Base-by-base conservation (phyloP, 2,888 invertebrate species). In the Nowickia ferox region DNA sequence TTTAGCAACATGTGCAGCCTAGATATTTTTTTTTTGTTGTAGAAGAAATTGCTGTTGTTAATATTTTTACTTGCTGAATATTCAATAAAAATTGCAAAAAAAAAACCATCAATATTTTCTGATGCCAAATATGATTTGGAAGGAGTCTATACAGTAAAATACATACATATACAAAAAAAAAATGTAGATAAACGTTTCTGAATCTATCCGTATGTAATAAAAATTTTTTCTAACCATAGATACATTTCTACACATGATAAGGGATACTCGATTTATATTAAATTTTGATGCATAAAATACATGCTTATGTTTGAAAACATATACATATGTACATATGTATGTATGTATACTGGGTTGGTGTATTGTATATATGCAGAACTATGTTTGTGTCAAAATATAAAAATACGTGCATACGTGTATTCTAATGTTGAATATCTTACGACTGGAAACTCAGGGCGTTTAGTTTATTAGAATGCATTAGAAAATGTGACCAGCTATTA, bases 371-470 rank as follows among this genome's bases (percentile, higher is more conserved):
- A 19, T 55, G 30, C 40, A 79, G 10, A 5, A 53, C 17, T 19
- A 30, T 15, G 46, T 51, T 40, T 53, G 10, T 77, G 11, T 30
- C 11, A 38, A 30, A 30, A 53, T 59, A 77, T 63, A 78, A 82
- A 85, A 75, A 30, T 30, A 30, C 6, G 1, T 30, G 6, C 1
- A 6, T 30, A 22, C 22, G 30, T 30, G 71, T 65, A 75, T 75
- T 82, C 63, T 65, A 51, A 79, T 86, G 78, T 66, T 79, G 69
- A 76, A 86, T 82, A 75, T 61, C 46, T 79, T 85, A 75, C 66
- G 61, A 51, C 3, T 59, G 79, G 55, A 75, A 79, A 46, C 57
- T 76, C 53, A 44, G 53, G 66, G 71, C 53, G 66, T 48, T 63
- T 76, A 46, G 22, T 76, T 69, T 30, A 63, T 30, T 46, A 46